A percentile compares a stretch with the other conserved stretches of the same genome.
These are phyloP conservation scores for Micoletzkya japonica DNA, from an alignment of 2,888 invertebrate species.

Conservation along the genomic window DNA sequence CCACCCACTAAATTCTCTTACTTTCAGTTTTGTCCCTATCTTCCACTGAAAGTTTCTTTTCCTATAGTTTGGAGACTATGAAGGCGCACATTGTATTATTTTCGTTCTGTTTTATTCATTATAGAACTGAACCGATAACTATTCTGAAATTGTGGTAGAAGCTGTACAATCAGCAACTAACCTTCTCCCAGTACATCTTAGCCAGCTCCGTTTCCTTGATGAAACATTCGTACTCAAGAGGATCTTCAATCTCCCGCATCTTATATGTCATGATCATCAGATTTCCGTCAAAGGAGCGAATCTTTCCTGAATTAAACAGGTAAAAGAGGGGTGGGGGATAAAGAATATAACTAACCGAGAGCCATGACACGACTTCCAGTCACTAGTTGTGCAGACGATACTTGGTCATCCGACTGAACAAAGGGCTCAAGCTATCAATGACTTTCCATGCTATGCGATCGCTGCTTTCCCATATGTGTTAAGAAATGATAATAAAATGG, in stretches of 20 bases:
- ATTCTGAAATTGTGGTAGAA: too few relatives aligned
- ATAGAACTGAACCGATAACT: too few relatives aligned
- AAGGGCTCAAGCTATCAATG: not conserved
- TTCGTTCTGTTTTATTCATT: too few relatives aligned
- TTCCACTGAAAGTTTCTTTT: too few relatives aligned
- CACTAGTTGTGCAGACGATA: not conserved
- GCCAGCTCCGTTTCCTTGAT: constrained; percentile 23
- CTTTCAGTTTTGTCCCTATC: too few relatives aligned
- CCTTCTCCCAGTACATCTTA: constrained; percentile 24
- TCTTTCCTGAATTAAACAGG: constrained; percentile 1
- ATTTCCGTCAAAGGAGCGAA: constrained; percentile 6
- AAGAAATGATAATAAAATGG: too few relatives aligned
- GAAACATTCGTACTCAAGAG: constrained; percentile 25
- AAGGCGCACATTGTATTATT: too few relatives aligned
- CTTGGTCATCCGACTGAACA: constrained; percentile 19
- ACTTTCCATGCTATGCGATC: too few relatives aligned
- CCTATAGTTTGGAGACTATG: too few relatives aligned
- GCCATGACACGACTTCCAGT: constrained; percentile 10
- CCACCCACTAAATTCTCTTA: too few relatives aligned
- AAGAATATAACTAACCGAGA: not conserved
- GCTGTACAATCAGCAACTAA: too few relatives aligned
- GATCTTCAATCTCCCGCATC: constrained; percentile 7
- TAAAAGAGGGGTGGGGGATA: not conserved
- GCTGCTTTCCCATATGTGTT: too few relatives aligned
- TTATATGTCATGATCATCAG: constrained; percentile 14